Evolutionary conservation across 2,888 invertebrate species (phyloP).

Genomic region (Mimachlamys varia): DNA sequence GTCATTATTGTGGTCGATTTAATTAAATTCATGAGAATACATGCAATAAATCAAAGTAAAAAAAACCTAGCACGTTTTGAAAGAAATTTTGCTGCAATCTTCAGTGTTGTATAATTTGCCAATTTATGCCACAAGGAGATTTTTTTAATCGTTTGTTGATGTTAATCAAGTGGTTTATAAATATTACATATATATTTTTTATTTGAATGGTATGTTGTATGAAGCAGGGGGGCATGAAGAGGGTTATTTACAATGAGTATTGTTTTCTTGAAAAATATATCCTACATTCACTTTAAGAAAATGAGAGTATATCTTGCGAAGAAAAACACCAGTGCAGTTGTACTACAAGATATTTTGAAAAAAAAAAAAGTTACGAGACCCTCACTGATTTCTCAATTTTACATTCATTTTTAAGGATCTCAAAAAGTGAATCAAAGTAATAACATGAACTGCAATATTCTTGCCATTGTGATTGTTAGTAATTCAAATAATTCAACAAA

Average conservation of each 20-base stretch:
- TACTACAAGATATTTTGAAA: not conserved
- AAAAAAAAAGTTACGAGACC: not conserved
- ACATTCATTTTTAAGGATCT: conserved; percentile 31
- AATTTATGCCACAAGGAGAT: not conserved
- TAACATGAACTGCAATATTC: conserved; percentile 28
- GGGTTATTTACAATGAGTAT: conserved; percentile 21
- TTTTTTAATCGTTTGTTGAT: not conserved
- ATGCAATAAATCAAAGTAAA: too few relatives aligned
- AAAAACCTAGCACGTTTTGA: too few relatives aligned
- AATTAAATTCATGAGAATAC: too few relatives aligned
- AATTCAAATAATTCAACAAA: not conserved
- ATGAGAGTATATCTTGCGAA: not conserved
- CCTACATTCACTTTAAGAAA: conserved; percentile 1
- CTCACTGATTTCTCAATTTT: not conserved
- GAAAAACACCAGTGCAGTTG: not conserved
- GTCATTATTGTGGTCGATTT: too few relatives aligned
- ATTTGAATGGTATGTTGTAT: conserved; percentile 23
- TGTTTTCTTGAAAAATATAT: not conserved
- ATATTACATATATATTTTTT: conserved; percentile 30
- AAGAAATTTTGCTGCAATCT: conserved; percentile 8
- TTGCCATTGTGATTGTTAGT: conserved; percentile 36
- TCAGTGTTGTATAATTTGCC: not conserved
- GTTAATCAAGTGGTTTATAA: conserved; percentile 15
- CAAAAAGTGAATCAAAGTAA: conserved; percentile 33
- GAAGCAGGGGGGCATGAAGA: not conserved